These are phyloP conservation scores for Nemopilema nomurai DNA, from an alignment of 30 jellyfish, hydroid and myxozoan genomes.

Conservation along the genomic window DNA sequence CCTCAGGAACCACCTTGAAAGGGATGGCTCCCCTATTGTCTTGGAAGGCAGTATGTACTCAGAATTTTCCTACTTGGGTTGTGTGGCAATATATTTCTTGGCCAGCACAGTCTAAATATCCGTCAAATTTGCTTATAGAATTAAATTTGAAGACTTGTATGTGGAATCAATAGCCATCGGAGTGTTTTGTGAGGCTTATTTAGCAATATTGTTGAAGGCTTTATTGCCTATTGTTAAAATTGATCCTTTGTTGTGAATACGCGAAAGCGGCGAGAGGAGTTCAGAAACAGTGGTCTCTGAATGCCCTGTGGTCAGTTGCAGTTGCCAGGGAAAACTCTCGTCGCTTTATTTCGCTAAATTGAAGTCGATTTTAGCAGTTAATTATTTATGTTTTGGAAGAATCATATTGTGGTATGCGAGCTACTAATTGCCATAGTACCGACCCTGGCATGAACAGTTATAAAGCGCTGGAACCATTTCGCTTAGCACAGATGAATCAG, in stretches of 20 bases:
- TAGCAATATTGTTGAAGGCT: neutral
- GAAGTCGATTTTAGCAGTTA: constrained; percentile 9
- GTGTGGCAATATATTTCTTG: neutral
- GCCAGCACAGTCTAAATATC: neutral
- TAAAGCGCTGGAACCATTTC: neutral
- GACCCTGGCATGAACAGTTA: neutral
- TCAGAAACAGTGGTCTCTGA: neutral
- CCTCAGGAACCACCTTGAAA: too few species aligned
- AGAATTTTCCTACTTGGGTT: neutral
- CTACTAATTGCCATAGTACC: constrained; percentile 24
- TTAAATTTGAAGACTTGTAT: neutral
- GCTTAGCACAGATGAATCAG: neutral
- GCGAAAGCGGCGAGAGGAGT: neutral
- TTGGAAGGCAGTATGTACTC: too few species aligned
- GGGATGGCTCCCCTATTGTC: too few species aligned
- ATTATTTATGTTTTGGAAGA: constrained; percentile 33
- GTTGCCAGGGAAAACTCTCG: constrained; percentile 40
- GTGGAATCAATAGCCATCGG: neutral
- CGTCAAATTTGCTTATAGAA: neutral
- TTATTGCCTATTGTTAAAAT: neutral
- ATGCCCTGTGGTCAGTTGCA: constrained; percentile 39
- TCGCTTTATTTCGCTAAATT: neutral
- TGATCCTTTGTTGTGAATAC: neutral
- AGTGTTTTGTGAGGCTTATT: neutral
- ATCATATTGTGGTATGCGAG: constrained; percentile 34